These are phyloP conservation scores for Diacarnus erythraeanus DNA, from an alignment of 37 sponge, comb jelly and placozoan species.

Conservation along the genomic window DNA sequence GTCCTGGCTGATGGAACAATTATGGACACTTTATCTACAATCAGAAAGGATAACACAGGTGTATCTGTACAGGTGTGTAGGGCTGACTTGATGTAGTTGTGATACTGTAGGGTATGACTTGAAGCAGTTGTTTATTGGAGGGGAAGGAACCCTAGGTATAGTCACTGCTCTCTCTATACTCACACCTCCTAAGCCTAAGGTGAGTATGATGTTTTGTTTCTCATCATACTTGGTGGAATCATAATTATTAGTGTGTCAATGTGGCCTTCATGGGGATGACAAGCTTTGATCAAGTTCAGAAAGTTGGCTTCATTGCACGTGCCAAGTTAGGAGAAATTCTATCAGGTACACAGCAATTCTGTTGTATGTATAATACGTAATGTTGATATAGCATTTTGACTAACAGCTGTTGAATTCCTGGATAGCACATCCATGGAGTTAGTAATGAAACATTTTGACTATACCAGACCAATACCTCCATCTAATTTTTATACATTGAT, in stretches of 20 bases:
- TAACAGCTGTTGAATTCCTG: constrained; percentile 91
- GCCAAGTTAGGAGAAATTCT: constrained; percentile 84
- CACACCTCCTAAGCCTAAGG: constrained; percentile 73
- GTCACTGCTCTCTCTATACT: constrained; percentile 86
- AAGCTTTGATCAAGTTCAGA: constrained; percentile 69
- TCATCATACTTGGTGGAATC: too few relatives aligned
- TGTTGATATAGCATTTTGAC: neutral
- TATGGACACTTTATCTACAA: constrained; percentile 72
- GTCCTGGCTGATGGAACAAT: constrained; percentile 86
- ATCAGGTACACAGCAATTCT: constrained; percentile 53
- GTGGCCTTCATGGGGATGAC: constrained; percentile 85
- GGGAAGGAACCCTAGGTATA: constrained; percentile 96
- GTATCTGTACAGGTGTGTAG: neutral
- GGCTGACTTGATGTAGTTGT: too few relatives aligned
- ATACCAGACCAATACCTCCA: constrained; percentile 64
- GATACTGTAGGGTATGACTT: constrained; percentile 87
- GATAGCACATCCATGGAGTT: constrained; percentile 66
- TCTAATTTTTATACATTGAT: constrained; percentile 84
- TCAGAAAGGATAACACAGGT: constrained; percentile 98
- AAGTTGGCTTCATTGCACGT: constrained; percentile 57
- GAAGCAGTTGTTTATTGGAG: constrained; percentile 98
- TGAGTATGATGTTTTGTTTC: neutral
- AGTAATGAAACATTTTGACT: constrained; percentile 59
- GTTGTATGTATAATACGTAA: neutral
- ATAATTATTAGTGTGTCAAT: constrained; percentile 68